Evolutionary conservation across 2,888 invertebrate species (phyloP).

Genomic region (Dicyrtoma fusca): DNA sequence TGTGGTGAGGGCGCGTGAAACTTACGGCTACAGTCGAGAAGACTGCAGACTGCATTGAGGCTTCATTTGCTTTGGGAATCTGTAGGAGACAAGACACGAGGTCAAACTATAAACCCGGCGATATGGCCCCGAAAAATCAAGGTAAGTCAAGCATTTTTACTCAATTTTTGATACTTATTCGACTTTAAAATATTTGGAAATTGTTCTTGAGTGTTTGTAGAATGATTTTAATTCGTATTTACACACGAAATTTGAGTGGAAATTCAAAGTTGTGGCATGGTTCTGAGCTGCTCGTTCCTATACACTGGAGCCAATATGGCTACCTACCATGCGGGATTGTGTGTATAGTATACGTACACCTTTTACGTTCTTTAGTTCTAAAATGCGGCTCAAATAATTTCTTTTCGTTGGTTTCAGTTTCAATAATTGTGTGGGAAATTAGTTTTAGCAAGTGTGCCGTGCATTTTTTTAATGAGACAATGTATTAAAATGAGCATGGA

Average conservation of each 20-base stretch:
- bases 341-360: no score
- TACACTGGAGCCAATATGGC: conserved; percentile 12
- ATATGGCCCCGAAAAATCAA: conserved; percentile 53
- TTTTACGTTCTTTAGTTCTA: no score
- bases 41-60: neutral
- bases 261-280: neutral
- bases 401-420: no score
- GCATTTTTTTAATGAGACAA: no score
- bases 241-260: neutral
- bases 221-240: neutral
- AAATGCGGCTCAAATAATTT: no score
- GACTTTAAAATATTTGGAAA: neutral
- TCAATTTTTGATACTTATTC: neutral
- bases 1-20: conserved; percentile 7
- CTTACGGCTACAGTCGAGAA: neutral
- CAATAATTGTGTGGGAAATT: neutral
- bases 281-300: neutral
- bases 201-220: neutral
- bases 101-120: conserved; percentile 12
- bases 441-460: no score
- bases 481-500: no score
- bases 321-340: neutral
- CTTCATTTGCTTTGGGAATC: conserved; percentile 5
- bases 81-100: conserved; percentile 16
- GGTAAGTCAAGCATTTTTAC: conserved; percentile 45